Evolutionary conservation across 2,888 invertebrate species (phyloP).

Genomic region (Aspidapion aeneum): DNA sequence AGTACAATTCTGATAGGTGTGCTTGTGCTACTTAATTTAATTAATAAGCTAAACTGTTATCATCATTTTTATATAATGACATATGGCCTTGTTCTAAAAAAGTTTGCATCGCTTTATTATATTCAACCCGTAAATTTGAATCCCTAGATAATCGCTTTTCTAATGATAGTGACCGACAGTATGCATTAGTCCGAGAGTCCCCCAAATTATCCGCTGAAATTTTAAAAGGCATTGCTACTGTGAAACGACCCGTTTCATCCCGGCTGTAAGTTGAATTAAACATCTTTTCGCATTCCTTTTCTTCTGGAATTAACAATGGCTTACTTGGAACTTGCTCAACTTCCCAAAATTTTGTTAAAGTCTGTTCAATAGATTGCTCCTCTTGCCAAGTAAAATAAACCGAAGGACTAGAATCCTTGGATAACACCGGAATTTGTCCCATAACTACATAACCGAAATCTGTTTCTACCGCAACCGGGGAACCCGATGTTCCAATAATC

Average conservation of each 20-base stretch:
- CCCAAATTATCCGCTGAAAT: constrained; percentile 2
- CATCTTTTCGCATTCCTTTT: neutral
- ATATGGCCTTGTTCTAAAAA: neutral
- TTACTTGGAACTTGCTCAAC: no score
- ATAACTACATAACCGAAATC: neutral
- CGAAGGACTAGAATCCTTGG: neutral
- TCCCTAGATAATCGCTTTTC: neutral
- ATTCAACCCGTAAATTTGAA: neutral
- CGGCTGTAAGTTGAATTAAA: neutral
- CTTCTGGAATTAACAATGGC: neutral
- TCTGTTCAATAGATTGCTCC: neutral
- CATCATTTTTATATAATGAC: neutral
- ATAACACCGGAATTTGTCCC: neutral
- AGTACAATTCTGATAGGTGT: neutral
- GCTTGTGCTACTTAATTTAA: constrained; percentile 1
- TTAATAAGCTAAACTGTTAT: neutral
- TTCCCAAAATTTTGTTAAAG: neutral
- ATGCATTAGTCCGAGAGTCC: neutral
- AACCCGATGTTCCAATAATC: neutral
- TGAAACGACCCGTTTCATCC: neutral
- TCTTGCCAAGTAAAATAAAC: neutral
- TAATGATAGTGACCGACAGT: neutral
- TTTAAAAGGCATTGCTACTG: constrained; percentile 4
- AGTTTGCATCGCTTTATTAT: neutral
- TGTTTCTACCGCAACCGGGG: neutral